Percentiles rank a stretch among this genome's conserved stretches.
phyloP scores from a whole-genome alignment of 2,888 invertebrate genomes.

The Leuctra nigra region DNA sequence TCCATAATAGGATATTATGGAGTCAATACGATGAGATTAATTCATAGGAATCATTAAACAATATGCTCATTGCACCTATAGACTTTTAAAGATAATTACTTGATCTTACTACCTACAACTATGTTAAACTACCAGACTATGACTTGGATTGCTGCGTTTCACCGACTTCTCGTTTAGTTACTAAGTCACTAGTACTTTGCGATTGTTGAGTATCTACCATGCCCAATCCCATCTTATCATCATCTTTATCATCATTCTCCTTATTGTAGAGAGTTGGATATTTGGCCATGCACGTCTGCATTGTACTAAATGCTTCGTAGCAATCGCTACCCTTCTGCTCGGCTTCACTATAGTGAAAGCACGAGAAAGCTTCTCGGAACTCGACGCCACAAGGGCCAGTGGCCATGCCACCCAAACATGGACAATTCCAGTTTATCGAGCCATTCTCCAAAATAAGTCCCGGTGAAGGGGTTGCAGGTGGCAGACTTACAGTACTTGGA shows the following conservation, averaged over 20 bases:
- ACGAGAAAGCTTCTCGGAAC: slow-evolving; percentile 90
- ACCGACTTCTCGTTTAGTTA: no score
- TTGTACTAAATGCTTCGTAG: slow-evolving; percentile 79
- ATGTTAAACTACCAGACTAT: no score
- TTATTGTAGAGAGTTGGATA: slow-evolving; percentile 78
- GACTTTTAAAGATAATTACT: no score
- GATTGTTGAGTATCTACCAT: no score
- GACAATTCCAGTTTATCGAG: slow-evolving; percentile 94
- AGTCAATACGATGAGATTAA: no score
- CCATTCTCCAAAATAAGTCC: slow-evolving; percentile 81
- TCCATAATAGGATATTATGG: no score
- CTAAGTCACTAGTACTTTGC: no score
- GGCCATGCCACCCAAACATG: slow-evolving; percentile 96
- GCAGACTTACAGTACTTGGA: slow-evolving; percentile 63
- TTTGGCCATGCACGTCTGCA: slow-evolving; percentile 85
- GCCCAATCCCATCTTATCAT: not conserved
- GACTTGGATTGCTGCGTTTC: no score
- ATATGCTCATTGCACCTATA: no score
- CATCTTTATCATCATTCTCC: slow-evolving; percentile 52
- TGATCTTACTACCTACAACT: no score
- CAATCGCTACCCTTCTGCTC: slow-evolving; percentile 94
- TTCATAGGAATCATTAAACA: no score
- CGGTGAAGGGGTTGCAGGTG: slow-evolving; percentile 65
- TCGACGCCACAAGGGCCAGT: slow-evolving; percentile 92
- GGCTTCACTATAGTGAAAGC: slow-evolving; percentile 84